Conservation (phyloP, 2,113 vertebrate species). For the Takifugu bimaculatus region DNA sequence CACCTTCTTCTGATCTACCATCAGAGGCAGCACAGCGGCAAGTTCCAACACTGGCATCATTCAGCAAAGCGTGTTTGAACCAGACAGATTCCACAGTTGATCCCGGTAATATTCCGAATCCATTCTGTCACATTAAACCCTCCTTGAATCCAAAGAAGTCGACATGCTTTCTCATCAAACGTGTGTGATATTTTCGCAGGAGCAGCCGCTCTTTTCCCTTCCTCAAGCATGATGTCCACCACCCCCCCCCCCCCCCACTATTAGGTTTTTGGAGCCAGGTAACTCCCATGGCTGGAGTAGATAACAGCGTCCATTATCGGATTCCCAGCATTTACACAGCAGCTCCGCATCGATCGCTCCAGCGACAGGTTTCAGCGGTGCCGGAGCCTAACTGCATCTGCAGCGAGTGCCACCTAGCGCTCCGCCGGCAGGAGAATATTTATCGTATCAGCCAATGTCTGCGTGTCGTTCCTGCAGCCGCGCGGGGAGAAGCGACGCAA, state of each 20-base stretch:
- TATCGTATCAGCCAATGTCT: background rate
- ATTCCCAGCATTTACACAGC: constrained; percentile 51
- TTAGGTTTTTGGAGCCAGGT: constrained; percentile 55
- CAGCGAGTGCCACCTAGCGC: background rate
- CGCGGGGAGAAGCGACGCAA: background rate
- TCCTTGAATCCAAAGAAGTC: too few species aligned
- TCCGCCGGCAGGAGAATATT: background rate
- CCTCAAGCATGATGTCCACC: background rate
- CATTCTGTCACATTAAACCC: too few species aligned
- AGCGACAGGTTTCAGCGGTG: constrained; percentile 31
- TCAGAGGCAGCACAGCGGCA: too few species aligned
- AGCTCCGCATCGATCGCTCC: constrained; percentile 45
- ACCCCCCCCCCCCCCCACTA: background rate
- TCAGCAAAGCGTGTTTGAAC: too few species aligned
- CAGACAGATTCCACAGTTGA: too few species aligned
- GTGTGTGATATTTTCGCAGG: background rate
- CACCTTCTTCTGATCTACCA: too few species aligned
- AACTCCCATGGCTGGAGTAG: constrained; percentile 54
- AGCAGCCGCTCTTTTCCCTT: background rate
- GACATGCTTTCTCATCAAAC: too few species aligned
- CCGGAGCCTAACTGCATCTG: constrained; percentile 15
- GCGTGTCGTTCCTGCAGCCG: too few species aligned
- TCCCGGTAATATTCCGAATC: too few species aligned
- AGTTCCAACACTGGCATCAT: too few species aligned
- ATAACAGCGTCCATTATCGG: constrained; percentile 63